Base-by-base conservation (phyloP, 2,888 invertebrate species). In the Caenorhabditis sp. region DNA sequence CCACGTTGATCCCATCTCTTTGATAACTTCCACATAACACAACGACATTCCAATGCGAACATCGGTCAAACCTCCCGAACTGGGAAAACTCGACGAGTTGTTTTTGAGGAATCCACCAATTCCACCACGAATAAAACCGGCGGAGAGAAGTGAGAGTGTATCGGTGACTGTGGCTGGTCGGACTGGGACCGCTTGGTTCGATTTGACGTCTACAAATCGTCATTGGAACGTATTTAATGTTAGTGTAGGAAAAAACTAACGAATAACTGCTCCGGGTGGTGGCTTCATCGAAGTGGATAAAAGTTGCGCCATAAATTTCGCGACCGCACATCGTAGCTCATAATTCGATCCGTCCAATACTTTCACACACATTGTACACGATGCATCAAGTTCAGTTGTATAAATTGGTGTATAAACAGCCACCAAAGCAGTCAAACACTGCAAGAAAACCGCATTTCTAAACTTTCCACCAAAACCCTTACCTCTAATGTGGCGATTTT, bases 41-140 rank as follows among this genome's bases (percentile, higher is more conserved):
- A 97, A 95, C 4, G 97, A 96, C 0, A 99, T 94, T 70, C 97
- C 97, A 68, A 99, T 95, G 80, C 97, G 91, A 65, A 97, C 94
- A 91, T 99, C 97, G 76, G 95, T 91, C 88, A 95, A 95, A 0
- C 97, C 93, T 10, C 94, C 93, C 0, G 94, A 94, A 78, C 93
- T 93, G 0, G 81, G 71, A 23, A 75, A 67, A 1, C 61, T 68
- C 7, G 93, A 93, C 17, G 93, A 93, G 20, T 95, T 96, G 0
- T 96, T 96, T 72, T 95, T 91, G 12, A 97, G 89, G 89, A 97
- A 97, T 10, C 97, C 97, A 0, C 85, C 84, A 8, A 84, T 72
- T 7, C 65, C 74, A 0, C 97, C 97, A 71, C 95, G 91, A 4
- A 97, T 89, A 89, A 97, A 97, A 12, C 96, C 97, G 0, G 94